These are phyloP conservation scores for Tetranychus urticae DNA, from an alignment of 1,140 invertebrate species.

Conservation along the genomic window DNA sequence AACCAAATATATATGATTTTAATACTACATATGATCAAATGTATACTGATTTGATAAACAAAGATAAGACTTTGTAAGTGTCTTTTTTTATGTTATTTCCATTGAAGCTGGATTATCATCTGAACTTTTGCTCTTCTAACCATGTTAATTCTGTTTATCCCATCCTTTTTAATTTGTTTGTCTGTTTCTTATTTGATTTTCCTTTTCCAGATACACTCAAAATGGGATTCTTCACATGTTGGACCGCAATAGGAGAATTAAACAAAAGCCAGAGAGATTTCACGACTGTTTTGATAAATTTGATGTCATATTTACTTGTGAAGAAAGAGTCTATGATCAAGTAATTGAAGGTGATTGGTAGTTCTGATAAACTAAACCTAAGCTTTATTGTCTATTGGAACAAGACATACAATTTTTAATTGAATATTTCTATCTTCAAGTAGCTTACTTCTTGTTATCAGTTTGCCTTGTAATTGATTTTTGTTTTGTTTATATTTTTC, in stretches of 20 bases:
- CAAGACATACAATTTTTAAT: too few relatives aligned
- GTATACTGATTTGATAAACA: slow-evolving; percentile 66
- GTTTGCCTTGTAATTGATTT: neutral
- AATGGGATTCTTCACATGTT: slow-evolving; percentile 97
- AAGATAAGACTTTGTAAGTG: slow-evolving; percentile 25
- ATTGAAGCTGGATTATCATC: neutral
- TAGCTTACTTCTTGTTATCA: too few relatives aligned
- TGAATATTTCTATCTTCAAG: too few relatives aligned
- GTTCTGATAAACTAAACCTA: too few relatives aligned
- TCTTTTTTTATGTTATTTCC: too few relatives aligned
- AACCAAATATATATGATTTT: slow-evolving; percentile 96
- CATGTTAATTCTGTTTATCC: neutral
- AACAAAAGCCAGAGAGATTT: slow-evolving; percentile 78
- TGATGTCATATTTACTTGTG: slow-evolving; percentile 88
- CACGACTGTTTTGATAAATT: slow-evolving; percentile 72
- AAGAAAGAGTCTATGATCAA: slow-evolving; percentile 97
- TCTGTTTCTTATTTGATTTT: neutral
- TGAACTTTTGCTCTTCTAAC: neutral
- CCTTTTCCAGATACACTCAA: slow-evolving; percentile 50
- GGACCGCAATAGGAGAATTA: slow-evolving; percentile 88
- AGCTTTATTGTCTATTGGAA: too few relatives aligned
- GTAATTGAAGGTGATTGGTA: slow-evolving; percentile 31
- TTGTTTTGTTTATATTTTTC: neutral
- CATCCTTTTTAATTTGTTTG: neutral
- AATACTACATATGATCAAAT: slow-evolving; percentile 87